Base-by-base conservation (phyloP, 1,140 invertebrate genomes). In the Elymnias hypermnestra region DNA sequence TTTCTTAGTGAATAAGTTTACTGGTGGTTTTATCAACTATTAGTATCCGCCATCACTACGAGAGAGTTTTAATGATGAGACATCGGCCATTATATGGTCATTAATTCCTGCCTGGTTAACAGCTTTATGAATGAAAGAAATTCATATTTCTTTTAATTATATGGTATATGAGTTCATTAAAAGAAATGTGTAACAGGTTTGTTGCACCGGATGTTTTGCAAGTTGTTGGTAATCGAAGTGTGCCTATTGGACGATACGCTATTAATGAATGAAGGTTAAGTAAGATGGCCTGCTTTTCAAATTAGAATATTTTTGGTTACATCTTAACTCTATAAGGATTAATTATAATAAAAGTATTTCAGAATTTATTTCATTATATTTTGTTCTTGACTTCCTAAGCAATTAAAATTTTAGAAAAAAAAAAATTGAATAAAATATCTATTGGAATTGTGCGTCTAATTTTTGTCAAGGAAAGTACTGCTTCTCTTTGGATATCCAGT, bases 71-170 rank as follows among this genome's bases (percentile, higher is more conserved):
- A 56, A 56, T 22, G 41, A 45, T 35, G 53, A 44, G 53, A 40
- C 39, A 41, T 37, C 41, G 45, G 38, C 50, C 28, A 55, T 55
- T 55, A 55, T 35, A 41, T 19, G 46, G 23, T 55, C 37, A 55
- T 55, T 54, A 55, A 45, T 41, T 43, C 31, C 25, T 21, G 33
- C 31, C 40, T n/a, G 42, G 49, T 56, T 53, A 42, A 53, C 39
- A 42, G 43, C 38, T 42, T 53, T 53, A 47, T 53, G 38, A 42
- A 53, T 42, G 44, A 29, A 42, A 23, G 35, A 42, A 42, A 38
- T 50, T 50, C 47, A 43, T 36, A 42, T 42, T 37, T 50, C 31
- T 43, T 50, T 50, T 43, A 43, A 50, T 50, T 40, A 40, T 37
- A 50, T 40, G 41, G 41, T 33, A 37, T 50, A 38, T 14, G 17